These are phyloP conservation scores for Drepana arcuata DNA, from an alignment of 1,140 invertebrate genomes.

Conservation along the genomic window DNA sequence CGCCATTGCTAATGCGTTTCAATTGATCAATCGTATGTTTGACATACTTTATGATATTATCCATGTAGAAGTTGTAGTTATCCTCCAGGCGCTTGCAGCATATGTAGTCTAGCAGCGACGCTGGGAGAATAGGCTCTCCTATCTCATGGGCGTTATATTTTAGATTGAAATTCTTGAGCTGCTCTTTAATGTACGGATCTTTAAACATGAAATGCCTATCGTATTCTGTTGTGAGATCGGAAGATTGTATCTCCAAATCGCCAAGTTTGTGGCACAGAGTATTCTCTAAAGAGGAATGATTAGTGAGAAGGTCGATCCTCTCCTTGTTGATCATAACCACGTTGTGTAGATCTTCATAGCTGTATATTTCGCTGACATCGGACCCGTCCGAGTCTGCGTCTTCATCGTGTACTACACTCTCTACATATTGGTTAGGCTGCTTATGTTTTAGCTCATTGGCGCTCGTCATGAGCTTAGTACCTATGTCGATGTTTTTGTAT, in stretches of 20 bases:
- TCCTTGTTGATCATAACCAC: conserved; percentile 41
- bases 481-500: conserved; percentile 52
- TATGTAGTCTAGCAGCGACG: conserved; percentile 47
- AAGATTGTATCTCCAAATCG: conserved; percentile 32
- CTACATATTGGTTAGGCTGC: conserved; percentile 46
- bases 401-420: conserved; percentile 47
- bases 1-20: conserved; percentile 59
- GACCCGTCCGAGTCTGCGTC: conserved; percentile 43
- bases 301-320: conserved; percentile 37
- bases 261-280: conserved; percentile 48
- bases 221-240: conserved; percentile 22
- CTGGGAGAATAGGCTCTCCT: conserved; percentile 26
- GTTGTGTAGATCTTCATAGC: conserved; percentile 38
- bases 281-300: conserved; percentile 25
- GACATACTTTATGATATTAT: conserved; percentile 53
- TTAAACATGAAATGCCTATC: conserved; percentile 34
- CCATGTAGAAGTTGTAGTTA: conserved; percentile 56
- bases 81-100: conserved; percentile 50
- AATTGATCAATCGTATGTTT: conserved; percentile 55
- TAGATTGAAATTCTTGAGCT: conserved; percentile 31
- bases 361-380: conserved; percentile 40
- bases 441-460: conserved; percentile 16
- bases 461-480: conserved; percentile 24
- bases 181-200: conserved; percentile 36
- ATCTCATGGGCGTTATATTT: conserved; percentile 17